Evolutionary conservation across 2,888 invertebrate genomes (phyloP).

Genomic region (Morpho deidamia): DNA sequence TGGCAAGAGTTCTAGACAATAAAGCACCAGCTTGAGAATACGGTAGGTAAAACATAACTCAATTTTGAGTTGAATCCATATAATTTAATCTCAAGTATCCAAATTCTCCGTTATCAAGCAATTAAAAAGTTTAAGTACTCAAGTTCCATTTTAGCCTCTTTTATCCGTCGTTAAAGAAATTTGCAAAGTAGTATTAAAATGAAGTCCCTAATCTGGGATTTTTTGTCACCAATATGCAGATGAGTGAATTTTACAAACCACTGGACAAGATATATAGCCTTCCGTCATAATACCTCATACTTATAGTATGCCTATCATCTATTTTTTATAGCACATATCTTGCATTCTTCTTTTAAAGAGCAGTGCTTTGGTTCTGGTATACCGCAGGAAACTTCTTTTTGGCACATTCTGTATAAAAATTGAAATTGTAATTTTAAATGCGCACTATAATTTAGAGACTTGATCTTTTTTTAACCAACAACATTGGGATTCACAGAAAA

Average conservation of each 20-base stretch:
- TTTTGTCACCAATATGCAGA: slow-evolving; percentile 39
- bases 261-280: slow-evolving; percentile 24
- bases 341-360: too few species aligned
- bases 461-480: too few species aligned
- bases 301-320: too few species aligned
- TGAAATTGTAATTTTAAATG: too few species aligned
- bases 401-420: too few species aligned
- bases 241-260: slow-evolving; percentile 49
- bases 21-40: too few species aligned
- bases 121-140: slow-evolving; percentile 24
- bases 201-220: slow-evolving; percentile 53
- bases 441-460: too few species aligned
- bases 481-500: too few species aligned
- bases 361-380: too few species aligned
- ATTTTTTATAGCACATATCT: too few species aligned
- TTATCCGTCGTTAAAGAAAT: slow-evolving; percentile 39
- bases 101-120: slow-evolving; percentile 20
- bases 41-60: background rate
- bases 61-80: slow-evolving; percentile 7
- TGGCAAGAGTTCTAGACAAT: too few species aligned
- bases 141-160: slow-evolving; percentile 19
- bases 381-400: too few species aligned
- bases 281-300: background rate
- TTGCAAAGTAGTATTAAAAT: slow-evolving; percentile 47
- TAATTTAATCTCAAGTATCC: slow-evolving; percentile 8